phyloP scores from a whole-genome alignment of 1,140 invertebrate genomes.

The Lasaia peninsularis region DNA sequence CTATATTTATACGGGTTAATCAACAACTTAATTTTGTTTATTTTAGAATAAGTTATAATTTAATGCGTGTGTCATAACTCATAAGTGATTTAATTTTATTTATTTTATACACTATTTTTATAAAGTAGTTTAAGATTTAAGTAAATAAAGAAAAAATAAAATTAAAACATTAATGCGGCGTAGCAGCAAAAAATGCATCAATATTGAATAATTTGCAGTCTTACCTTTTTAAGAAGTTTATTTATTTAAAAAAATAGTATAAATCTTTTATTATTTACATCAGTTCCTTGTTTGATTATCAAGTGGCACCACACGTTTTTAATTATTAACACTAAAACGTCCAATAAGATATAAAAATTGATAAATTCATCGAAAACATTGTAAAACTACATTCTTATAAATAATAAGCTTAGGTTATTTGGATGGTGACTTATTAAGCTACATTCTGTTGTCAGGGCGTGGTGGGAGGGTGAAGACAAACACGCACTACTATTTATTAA shows the following conservation, averaged over 20 bases:
- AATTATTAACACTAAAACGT: conserved; percentile 14
- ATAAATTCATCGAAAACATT: neutral
- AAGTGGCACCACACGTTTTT: neutral
- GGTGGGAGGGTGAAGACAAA: conserved; percentile 4
- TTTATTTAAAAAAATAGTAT: neutral
- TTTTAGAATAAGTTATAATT: no score
- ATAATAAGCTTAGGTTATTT: conserved; percentile 18
- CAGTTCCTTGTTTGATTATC: neutral
- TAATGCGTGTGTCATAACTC: no score
- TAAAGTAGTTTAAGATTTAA: no score
- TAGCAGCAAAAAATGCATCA: no score
- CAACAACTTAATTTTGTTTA: no score
- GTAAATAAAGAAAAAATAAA: no score
- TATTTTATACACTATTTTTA: no score
- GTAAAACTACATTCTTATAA: conserved; percentile 17
- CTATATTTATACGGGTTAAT: no score
- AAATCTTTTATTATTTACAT: neutral
- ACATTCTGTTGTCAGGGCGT: conserved; percentile 17
- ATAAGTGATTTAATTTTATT: no score
- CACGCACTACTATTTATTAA: neutral
- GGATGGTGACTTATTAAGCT: conserved; percentile 6
- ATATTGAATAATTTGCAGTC: neutral
- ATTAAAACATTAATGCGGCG: no score
- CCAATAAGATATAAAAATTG: conserved; percentile 16
- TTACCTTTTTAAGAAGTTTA: neutral